phyloP scores from a whole-genome alignment of 2,113 vertebrate genomes.

The Telmatochromis sp. region DNA sequence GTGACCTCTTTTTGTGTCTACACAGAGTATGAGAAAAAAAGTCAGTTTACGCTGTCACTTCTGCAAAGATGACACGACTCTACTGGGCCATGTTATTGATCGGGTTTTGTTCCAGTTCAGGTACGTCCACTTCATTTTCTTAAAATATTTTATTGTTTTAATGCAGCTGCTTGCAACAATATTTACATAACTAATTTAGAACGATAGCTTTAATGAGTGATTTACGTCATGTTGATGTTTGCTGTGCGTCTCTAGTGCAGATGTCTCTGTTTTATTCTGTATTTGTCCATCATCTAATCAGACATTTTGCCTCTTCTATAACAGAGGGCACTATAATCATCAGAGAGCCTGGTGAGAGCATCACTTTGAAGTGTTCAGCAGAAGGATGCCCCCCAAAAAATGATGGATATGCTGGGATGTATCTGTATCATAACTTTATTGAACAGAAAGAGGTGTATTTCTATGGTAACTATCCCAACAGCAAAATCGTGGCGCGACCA shows the following conservation, averaged over 20 bases:
- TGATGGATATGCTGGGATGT: not conserved
- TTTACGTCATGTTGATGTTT: not conserved
- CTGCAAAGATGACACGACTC: not conserved
- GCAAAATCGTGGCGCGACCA: fast-evolving
- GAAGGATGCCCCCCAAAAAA: not conserved
- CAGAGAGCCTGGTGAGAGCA: not conserved
- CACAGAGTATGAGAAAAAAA: not conserved
- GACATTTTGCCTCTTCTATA: not conserved
- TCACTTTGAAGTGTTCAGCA: conserved; percentile 8
- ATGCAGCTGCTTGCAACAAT: not conserved
- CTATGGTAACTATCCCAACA: fast-evolving
- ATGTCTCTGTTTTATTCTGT: not conserved
- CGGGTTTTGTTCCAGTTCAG: not conserved
- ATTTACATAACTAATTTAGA: not conserved
- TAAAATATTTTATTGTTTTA: not conserved
- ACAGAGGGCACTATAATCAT: not conserved
- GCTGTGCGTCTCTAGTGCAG: not conserved
- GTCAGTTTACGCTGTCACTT: not conserved
- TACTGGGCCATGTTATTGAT: not conserved
- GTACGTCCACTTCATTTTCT: not conserved
- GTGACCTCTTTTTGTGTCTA: not conserved
- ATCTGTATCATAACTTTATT: not conserved
- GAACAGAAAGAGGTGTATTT: not conserved
- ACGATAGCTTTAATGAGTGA: not conserved
- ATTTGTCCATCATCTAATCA: not conserved